phyloP scores from a whole-genome alignment of 2,797 vertebrate genomes.

The Oreochromis grahami region DNA sequence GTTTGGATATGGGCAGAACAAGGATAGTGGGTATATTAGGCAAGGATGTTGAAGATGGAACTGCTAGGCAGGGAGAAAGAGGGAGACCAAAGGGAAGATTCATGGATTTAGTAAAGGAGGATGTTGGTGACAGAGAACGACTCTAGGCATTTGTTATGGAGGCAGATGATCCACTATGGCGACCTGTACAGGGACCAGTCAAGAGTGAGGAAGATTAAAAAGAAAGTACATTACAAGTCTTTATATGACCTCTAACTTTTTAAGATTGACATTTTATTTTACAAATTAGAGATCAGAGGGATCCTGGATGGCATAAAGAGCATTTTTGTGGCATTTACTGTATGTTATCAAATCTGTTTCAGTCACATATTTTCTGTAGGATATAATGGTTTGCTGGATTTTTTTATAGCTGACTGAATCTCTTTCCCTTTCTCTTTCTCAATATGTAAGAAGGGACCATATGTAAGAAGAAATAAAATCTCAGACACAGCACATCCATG shows the following conservation, averaged over 20 bases:
- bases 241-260: not conserved
- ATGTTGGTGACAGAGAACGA: no score
- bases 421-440: not conserved
- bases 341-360: not conserved
- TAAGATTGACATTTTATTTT: not conserved
- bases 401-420: not conserved
- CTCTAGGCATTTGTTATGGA: no score
- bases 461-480: not conserved
- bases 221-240: not conserved
- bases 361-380: not conserved
- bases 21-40: not conserved
- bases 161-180: no score
- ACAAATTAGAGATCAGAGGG: not conserved
- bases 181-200: not conserved
- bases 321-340: not conserved
- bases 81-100: not conserved
- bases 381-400: not conserved
- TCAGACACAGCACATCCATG: not conserved
- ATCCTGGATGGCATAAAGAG: not conserved
- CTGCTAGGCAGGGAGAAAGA: not conserved
- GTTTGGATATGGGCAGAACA: not conserved
- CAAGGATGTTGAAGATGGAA: not conserved
- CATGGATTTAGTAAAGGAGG: no score
- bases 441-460: not conserved
- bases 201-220: not conserved